Evolutionary conservation across 2,888 invertebrate genomes (phyloP).

Genomic region (Marasmarcha lunaedactyla): DNA sequence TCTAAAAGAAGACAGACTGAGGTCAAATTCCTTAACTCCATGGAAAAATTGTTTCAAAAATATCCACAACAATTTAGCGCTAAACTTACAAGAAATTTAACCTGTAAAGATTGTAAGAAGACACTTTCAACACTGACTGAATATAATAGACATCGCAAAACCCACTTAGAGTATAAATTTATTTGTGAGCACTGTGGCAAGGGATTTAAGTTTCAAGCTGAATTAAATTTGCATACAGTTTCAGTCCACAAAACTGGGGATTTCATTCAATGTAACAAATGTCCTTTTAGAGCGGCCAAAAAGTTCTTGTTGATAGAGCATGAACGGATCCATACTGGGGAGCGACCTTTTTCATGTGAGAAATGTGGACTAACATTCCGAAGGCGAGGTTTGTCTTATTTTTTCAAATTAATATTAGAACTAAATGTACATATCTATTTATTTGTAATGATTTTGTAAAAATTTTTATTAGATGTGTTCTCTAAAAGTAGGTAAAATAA

Average conservation of each 20-base stretch:
- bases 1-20: too few relatives aligned
- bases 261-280: constrained; percentile 37
- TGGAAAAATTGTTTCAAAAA: neutral
- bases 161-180: constrained; percentile 26
- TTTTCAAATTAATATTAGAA: too few relatives aligned
- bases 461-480: too few relatives aligned
- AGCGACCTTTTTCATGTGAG: constrained; percentile 52
- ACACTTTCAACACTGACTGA: constrained; percentile 4
- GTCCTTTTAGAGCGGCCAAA: constrained; percentile 40
- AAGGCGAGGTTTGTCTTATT: constrained; percentile 17
- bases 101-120: neutral
- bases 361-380: constrained; percentile 54
- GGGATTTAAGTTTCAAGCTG: constrained; percentile 32
- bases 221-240: constrained; percentile 38
- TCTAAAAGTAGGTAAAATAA: too few relatives aligned
- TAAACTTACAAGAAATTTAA: neutral
- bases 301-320: constrained; percentile 42
- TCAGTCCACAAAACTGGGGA: constrained; percentile 40
- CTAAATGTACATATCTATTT: too few relatives aligned
- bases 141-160: constrained; percentile 40
- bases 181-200: constrained; percentile 56
- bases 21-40: too few relatives aligned
- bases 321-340: constrained; percentile 45
- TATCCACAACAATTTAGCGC: neutral
- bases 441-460: too few relatives aligned